Conservation (phyloP, 2,888 invertebrate genomes). For the Sarcophaga carnaria region DNA sequence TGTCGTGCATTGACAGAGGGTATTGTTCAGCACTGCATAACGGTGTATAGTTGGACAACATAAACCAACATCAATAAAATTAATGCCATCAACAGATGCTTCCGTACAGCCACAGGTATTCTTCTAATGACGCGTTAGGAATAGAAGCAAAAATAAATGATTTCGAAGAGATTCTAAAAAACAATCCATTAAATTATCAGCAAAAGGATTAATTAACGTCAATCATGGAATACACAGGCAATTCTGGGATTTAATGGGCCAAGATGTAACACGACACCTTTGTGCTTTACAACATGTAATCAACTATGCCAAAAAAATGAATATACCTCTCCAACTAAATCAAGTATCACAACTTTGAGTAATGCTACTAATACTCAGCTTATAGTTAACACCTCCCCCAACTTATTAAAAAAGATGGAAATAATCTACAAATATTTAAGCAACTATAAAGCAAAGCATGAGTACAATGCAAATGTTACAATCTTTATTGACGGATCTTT, state of each 20-base stretch:
- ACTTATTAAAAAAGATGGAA: no score
- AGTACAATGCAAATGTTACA: no score
- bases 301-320: not conserved
- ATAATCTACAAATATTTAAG: no score
- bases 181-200: not conserved
- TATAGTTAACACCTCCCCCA: no score
- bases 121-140: not conserved
- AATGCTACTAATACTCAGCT: no score
- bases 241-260: not conserved
- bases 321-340: no score
- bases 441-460: no score
- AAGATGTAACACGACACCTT: not conserved
- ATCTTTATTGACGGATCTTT: no score
- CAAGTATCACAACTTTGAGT: no score
- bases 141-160: conserved; percentile 32
- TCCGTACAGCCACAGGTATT: conserved; percentile 28
- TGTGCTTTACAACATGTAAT: not conserved
- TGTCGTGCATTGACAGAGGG: conserved; percentile 1
- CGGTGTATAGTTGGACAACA: conserved; percentile 40
- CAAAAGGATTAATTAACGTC: no score
- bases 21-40: conserved; percentile 23
- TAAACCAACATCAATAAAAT: conserved; percentile 24
- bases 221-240: not conserved
- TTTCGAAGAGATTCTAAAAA: not conserved
- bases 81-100: conserved; percentile 29